These are phyloP conservation scores for Andrena fulva DNA, from an alignment of 2,888 invertebrate genomes.

Conservation along the genomic window DNA sequence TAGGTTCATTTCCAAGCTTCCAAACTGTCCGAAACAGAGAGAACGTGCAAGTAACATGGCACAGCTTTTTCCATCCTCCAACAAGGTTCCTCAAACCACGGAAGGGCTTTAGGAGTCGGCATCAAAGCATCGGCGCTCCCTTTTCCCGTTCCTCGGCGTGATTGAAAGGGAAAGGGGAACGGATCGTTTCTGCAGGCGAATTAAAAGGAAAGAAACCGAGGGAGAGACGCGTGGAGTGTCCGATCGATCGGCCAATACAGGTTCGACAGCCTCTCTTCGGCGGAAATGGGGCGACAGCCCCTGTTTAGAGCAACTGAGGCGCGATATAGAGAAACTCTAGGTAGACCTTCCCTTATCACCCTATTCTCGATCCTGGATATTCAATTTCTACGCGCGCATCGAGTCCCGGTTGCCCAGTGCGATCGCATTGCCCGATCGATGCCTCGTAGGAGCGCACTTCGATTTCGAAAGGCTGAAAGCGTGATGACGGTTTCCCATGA, in stretches of 20 bases:
- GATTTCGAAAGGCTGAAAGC: too few relatives aligned
- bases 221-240: constrained; percentile 3
- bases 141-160: neutral
- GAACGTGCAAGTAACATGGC: too few relatives aligned
- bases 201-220: constrained; percentile 11
- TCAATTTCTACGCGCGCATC: constrained; percentile 5
- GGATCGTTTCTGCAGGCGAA: constrained; percentile 8
- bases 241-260: constrained; percentile 39
- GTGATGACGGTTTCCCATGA: too few relatives aligned
- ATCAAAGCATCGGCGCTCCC: neutral
- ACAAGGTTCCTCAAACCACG: neutral
- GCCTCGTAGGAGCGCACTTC: too few relatives aligned
- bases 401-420: neutral
- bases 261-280: constrained; percentile 31
- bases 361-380: constrained; percentile 15
- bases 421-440: neutral
- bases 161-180: neutral
- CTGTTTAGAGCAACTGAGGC: neutral
- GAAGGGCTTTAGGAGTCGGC: neutral
- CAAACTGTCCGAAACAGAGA: too few relatives aligned
- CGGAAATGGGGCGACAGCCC: neutral
- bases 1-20: too few relatives aligned
- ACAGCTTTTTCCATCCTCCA: neutral
- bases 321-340: constrained; percentile 1
- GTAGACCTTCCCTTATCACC: constrained; percentile 26